These are phyloP conservation scores for Gulo gulo DNA, from an alignment of 2,113 vertebrate genomes.

Conservation along the genomic window DNA sequence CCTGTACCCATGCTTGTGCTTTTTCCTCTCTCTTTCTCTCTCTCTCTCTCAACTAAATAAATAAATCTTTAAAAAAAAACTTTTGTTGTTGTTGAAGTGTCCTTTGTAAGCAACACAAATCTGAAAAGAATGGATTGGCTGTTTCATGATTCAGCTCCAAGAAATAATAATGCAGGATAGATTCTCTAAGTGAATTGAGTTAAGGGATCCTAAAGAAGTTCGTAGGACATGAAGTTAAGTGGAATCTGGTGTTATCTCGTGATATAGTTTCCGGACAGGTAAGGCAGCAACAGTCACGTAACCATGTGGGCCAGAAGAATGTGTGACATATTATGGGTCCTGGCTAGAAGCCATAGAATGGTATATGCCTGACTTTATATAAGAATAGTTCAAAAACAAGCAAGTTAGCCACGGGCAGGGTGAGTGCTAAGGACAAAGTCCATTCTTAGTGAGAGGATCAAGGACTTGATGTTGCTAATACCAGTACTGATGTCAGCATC, in stretches of 20 bases:
- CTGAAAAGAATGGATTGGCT: background rate
- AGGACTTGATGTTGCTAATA: background rate
- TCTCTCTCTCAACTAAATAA: background rate
- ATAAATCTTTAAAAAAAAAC: background rate
- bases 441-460: background rate
- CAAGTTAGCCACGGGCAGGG: background rate
- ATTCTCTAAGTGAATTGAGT: background rate
- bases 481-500: background rate
- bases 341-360: background rate
- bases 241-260: background rate
- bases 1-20: background rate
- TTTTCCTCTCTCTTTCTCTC: background rate
- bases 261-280: background rate
- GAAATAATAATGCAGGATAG: background rate
- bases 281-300: background rate
- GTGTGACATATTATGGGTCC: background rate
- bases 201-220: background rate
- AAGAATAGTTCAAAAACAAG: background rate
- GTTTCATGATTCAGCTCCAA: background rate
- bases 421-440: background rate
- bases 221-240: background rate
- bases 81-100: background rate
- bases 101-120: background rate
- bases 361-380: background rate
- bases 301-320: background rate